Percentiles rank a stretch among this genome's conserved stretches.
Conservation (phyloP, 2,797 vertebrate genomes). For the Saguinus oedipus region DNA sequence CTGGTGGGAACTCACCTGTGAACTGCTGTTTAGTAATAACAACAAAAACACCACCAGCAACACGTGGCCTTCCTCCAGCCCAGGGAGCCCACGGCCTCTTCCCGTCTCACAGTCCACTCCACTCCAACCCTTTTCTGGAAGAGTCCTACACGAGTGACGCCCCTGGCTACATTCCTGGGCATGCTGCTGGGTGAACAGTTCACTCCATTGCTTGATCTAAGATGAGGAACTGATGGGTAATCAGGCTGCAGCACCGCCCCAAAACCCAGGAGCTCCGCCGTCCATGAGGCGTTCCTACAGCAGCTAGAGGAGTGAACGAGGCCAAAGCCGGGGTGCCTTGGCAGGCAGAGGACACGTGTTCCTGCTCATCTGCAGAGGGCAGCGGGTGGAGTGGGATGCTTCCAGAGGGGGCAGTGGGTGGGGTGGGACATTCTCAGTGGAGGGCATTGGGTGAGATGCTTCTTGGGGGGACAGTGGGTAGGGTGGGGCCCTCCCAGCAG, state of each 20-base stretch:
- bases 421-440: not conserved
- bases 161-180: not conserved
- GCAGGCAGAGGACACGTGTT: not conserved
- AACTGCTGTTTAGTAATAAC: not conserved
- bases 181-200: accelerated
- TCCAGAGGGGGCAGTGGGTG: too few relatives aligned
- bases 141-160: accelerated
- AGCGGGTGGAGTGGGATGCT: not conserved
- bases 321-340: not conserved
- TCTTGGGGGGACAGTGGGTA: too few relatives aligned
- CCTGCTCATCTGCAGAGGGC: not conserved
- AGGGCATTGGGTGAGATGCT: too few relatives aligned
- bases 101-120: accelerated
- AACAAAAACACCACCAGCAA: too few relatives aligned
- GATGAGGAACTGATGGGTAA: not conserved
- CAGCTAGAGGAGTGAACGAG: not conserved
- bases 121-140: not conserved
- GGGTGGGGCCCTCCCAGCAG: too few relatives aligned
- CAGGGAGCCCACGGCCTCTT: too few relatives aligned
- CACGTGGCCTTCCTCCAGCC: accelerated
- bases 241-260: accelerated
- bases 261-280: too few relatives aligned
- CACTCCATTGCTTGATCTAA: accelerated
- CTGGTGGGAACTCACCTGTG: not conserved
- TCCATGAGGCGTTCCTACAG: not conserved